Base-by-base conservation (phyloP, 2,113 vertebrate genomes). In the Malurus elegans region DNA sequence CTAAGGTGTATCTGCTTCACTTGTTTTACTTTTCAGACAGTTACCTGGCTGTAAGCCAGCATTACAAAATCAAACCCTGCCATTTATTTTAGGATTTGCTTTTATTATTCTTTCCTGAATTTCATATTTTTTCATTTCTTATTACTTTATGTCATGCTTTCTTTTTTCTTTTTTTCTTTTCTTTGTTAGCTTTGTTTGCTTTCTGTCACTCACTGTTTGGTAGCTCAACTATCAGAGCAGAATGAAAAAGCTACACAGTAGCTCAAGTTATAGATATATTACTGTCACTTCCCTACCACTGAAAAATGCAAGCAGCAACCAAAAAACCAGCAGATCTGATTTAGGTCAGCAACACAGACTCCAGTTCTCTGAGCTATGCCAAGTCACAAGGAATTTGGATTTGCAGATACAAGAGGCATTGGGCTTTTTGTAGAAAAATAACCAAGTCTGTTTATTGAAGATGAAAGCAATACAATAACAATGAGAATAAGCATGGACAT, bases 381-480 rank as follows among this genome's bases (percentile, higher is more conserved):
- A 85, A 86, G 70, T 88, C 83, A 96, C 70, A 93, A 80, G 51
- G 83, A 95, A 73, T 96, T 88, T 93, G 88, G 71, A 88, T 72
- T 89, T 81, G 53, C n/a, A 96, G 86, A 93, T 53, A 60, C 36
- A 71, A 92, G 69, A 81, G 65, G 61, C 14, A 4, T 7, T 83
- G 42, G 34, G 38, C 31, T 76, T 96, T 56, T 32, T 42, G 7
- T 18, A 1, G 40, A 44, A 81, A 88, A 57, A 90, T 64, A 7
- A 56, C 23, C 38, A 38, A 38, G 38, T 50, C 25, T 97, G 92
- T 96, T 97, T 98, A 97, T 82, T n/a, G 25, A 86, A 97, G 95
- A 96, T 94, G 93, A 97, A 96, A 96, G 94, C 64, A 85, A 78
- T 92, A 70, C 80, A 96, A 88, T 96, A 97, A 96, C 94, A 97